phyloP scores from a whole-genome alignment of 2,113 vertebrate species.

The Halichoerus grypus region DNA sequence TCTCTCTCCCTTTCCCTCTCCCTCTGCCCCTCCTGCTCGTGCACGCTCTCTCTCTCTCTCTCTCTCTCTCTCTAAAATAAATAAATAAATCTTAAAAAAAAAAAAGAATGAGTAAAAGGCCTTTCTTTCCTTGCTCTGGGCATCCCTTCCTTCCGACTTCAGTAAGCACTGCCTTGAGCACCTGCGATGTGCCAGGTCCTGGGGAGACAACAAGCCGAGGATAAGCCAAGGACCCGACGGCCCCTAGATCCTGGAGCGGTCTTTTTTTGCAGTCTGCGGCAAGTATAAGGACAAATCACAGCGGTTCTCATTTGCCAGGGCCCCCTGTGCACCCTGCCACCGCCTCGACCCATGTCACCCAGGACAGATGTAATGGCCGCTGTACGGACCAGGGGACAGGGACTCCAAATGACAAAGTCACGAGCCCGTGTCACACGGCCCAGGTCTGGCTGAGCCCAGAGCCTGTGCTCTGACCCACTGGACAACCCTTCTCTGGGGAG shows the following conservation, averaged over 20 bases:
- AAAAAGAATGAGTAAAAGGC: neutral
- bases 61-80: neutral
- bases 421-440: rapidly evolving
- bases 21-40: neutral
- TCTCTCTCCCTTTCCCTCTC: neutral
- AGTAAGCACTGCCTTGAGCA: no score
- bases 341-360: neutral
- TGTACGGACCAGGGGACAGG: rapidly evolving
- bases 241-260: rapidly evolving
- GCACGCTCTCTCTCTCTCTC: no score
- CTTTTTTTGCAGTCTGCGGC: neutral
- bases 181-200: neutral
- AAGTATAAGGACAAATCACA: rapidly evolving
- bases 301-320: neutral
- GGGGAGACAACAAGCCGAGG: neutral
- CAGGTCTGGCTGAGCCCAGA: neutral
- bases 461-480: neutral
- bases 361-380: rapidly evolving
- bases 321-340: neutral
- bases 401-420: neutral
- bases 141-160: neutral
- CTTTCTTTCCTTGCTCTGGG: neutral
- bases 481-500: neutral
- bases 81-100: no score
- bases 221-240: no score